A percentile compares a stretch with the other conserved stretches of the same genome.
Conservation (phyloP, 2,797 vertebrate species). For the Hybognathus amarus region DNA sequence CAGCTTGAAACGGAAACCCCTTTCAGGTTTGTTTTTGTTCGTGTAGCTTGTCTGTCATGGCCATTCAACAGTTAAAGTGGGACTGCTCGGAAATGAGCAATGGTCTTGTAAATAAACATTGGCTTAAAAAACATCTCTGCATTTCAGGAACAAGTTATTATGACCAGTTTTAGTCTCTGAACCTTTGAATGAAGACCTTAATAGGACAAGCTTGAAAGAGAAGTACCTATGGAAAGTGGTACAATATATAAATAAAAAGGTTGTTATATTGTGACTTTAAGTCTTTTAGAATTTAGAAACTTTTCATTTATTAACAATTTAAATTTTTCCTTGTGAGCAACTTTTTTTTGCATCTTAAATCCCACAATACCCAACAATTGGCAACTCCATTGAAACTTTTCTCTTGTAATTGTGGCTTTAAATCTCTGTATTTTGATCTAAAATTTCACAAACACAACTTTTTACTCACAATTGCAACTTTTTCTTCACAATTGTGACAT, state of each 20-base stretch:
- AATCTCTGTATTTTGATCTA: background rate
- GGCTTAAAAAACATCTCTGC: constrained; percentile 20
- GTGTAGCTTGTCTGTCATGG: constrained; percentile 40
- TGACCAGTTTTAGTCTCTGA: background rate
- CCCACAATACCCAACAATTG: too few relatives aligned
- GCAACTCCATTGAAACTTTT: too few relatives aligned
- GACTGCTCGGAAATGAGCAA: constrained; percentile 29
- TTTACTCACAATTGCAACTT: background rate
- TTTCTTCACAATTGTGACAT: too few relatives aligned
- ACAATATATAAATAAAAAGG: background rate
- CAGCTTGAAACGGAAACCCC: constrained; percentile 35
- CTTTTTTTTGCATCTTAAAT: background rate
- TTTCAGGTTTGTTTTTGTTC: constrained; percentile 42
- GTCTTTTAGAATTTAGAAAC: background rate
- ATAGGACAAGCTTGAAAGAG: background rate
- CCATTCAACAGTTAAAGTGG: constrained; percentile 19
- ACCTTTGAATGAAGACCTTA: constrained; percentile 3
- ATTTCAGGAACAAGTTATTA: constrained; percentile 16
- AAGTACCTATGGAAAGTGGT: background rate
- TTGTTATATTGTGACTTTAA: background rate
- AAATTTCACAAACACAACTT: background rate
- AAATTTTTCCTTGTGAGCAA: too few relatives aligned
- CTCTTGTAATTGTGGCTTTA: background rate
- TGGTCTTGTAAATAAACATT: constrained; percentile 33
- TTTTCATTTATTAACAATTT: background rate